A percentile compares a stretch with the other conserved stretches of the same genome.
Conservation (phyloP, 2,888 invertebrate species). For the Hymenopus coronatus region DNA sequence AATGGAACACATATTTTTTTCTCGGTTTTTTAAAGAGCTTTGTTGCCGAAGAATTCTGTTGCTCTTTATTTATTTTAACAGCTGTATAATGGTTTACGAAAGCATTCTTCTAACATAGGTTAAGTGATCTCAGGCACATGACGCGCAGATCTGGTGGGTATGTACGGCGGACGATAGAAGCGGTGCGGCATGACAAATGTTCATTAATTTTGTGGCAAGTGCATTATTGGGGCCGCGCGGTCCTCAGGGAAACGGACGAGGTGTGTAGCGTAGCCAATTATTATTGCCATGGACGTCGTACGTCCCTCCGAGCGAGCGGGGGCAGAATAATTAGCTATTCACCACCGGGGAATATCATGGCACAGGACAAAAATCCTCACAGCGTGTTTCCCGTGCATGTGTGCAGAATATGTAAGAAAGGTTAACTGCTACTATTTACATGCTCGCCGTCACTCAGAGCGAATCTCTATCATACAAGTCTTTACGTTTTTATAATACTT, state of each 20-base stretch:
- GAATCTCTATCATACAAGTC: neutral
- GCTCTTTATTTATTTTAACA: too few species aligned
- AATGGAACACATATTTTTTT: too few species aligned
- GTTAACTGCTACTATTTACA: neutral
- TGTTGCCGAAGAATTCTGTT: too few species aligned
- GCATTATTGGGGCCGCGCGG: constrained; percentile 8
- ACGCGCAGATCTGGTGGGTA: neutral
- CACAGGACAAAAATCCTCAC: neutral
- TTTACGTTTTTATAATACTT: too few species aligned
- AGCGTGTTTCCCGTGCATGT: neutral
- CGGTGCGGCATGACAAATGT: constrained; percentile 8
- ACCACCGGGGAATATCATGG: neutral
- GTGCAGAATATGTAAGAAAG: neutral
- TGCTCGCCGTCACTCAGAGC: neutral
- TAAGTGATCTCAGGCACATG: neutral
- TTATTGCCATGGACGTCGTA: neutral
- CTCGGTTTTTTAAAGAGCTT: too few species aligned
- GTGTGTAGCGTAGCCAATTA: constrained; percentile 16
- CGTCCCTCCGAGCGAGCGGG: neutral
- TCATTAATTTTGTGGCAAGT: constrained; percentile 20
- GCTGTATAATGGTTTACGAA: too few species aligned
- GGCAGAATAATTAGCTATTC: neutral
- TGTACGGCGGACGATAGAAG: neutral
- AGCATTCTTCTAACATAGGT: neutral
- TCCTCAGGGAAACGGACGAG: constrained; percentile 1